These are phyloP conservation scores for Girardinus metallicus DNA, from an alignment of 2,797 vertebrate genomes.

Conservation along the genomic window DNA sequence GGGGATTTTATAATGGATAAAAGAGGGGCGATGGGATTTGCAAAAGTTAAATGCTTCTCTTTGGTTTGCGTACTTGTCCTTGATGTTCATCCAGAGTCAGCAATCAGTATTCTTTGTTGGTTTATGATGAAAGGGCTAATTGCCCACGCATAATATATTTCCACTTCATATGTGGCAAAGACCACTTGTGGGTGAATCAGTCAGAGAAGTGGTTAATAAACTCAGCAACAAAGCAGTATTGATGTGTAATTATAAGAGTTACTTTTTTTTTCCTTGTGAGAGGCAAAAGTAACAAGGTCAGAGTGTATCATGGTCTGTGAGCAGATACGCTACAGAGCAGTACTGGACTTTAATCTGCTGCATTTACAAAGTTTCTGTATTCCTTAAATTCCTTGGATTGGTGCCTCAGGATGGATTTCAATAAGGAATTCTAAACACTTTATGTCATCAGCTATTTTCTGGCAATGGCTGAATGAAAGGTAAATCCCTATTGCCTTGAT, in stretches of 20 bases:
- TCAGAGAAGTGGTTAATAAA: slow-evolving; percentile 51
- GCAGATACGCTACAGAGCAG: slow-evolving; percentile 56
- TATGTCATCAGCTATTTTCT: slow-evolving; percentile 34
- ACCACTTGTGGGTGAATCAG: slow-evolving; percentile 52
- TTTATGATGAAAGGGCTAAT: slow-evolving; percentile 48
- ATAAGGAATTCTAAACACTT: slow-evolving; percentile 38
- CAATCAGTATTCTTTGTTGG: slow-evolving; percentile 10
- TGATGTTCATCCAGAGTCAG: slow-evolving; percentile 15
- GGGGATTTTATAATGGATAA: slow-evolving; percentile 18
- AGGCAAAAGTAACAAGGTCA: slow-evolving; percentile 69
- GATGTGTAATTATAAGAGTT: slow-evolving; percentile 61
- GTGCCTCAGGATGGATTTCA: slow-evolving; percentile 13
- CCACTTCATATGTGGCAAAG: slow-evolving; percentile 29
- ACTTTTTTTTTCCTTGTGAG: slow-evolving; percentile 59
- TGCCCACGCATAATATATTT: slow-evolving; percentile 48
- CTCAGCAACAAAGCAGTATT: slow-evolving; percentile 58
- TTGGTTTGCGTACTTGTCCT: slow-evolving; percentile 6
- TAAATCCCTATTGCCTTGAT: slow-evolving; percentile 16
- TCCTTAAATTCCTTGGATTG: slow-evolving; percentile 9
- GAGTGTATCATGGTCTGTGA: slow-evolving; percentile 52
- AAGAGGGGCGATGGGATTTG: slow-evolving; percentile 9
- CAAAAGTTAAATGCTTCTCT: slow-evolving; percentile 11
- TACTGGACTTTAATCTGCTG: slow-evolving; percentile 36
- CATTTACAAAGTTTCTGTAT: slow-evolving; percentile 17
- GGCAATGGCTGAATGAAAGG: slow-evolving; percentile 19